Evolutionary conservation across 2,797 vertebrate species (phyloP).

Genomic region (Muscicapa comitata): DNA sequence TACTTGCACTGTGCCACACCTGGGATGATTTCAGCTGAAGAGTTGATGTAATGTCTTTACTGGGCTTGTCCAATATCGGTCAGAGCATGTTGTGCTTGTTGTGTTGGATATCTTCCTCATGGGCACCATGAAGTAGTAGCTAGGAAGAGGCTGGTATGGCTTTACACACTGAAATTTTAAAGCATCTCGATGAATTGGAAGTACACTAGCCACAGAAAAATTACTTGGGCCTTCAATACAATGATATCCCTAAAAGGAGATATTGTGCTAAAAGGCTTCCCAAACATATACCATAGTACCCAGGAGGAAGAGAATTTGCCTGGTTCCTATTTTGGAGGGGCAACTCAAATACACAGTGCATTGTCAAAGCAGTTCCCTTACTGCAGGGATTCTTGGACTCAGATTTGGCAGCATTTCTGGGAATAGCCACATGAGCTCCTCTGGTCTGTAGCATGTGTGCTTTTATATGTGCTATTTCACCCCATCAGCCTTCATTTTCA

Average conservation of each 20-base stretch:
- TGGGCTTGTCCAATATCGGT: neutral
- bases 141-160: neutral
- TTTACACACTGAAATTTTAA: neutral
- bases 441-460: neutral
- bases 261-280: neutral
- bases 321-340: neutral
- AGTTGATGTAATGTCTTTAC: neutral
- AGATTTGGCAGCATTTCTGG: neutral
- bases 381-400: neutral
- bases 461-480: neutral
- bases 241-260: neutral
- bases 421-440: neutral
- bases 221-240: accelerated
- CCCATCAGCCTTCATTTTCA: neutral
- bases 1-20: neutral
- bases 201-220: neutral
- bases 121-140: neutral
- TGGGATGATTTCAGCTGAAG: neutral
- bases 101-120: neutral
- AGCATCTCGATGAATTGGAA: neutral
- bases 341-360: neutral
- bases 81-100: neutral
- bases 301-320: neutral
- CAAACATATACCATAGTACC: neutral
- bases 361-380: neutral